Percentiles rank a stretch among this genome's conserved stretches.
Conservation (phyloP, 1,140 invertebrate genomes). For the Drosophila obscura region DNA sequence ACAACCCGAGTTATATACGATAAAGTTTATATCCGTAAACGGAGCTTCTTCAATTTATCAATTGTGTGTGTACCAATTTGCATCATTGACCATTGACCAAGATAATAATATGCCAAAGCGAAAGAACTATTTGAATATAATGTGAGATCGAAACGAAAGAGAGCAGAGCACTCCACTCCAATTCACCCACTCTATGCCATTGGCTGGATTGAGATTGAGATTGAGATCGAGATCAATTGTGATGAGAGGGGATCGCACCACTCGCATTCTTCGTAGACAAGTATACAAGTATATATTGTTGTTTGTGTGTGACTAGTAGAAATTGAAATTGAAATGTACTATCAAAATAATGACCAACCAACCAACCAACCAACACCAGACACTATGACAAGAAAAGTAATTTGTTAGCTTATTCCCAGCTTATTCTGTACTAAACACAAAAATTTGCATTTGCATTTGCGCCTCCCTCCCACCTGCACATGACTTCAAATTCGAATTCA, state of each 20-base stretch:
- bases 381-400: slow-evolving; percentile 15
- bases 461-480: slow-evolving; percentile 41
- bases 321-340: slow-evolving; percentile 12
- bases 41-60: too few relatives aligned
- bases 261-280: not conserved
- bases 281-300: slow-evolving; percentile 17
- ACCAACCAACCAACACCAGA: slow-evolving; percentile 16
- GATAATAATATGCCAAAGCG: too few relatives aligned
- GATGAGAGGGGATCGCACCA: not conserved
- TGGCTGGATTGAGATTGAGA: too few relatives aligned
- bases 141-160: too few relatives aligned
- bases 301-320: slow-evolving; percentile 41
- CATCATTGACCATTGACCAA: too few relatives aligned
- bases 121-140: too few relatives aligned
- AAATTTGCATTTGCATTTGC: slow-evolving; percentile 58
- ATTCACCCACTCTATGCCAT: too few relatives aligned
- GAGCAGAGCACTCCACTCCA: too few relatives aligned
- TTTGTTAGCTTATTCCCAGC: slow-evolving; percentile 38
- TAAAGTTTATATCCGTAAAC: not conserved
- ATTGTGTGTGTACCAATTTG: too few relatives aligned
- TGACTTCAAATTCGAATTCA: slow-evolving; percentile 70
- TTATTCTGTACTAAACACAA: slow-evolving; percentile 28
- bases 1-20: slow-evolving; percentile 8
- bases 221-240: slow-evolving; percentile 6
- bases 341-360: slow-evolving; percentile 8